Evolutionary conservation across 2,113 vertebrate species (phyloP).

Genomic region (Perccottus glenii): DNA sequence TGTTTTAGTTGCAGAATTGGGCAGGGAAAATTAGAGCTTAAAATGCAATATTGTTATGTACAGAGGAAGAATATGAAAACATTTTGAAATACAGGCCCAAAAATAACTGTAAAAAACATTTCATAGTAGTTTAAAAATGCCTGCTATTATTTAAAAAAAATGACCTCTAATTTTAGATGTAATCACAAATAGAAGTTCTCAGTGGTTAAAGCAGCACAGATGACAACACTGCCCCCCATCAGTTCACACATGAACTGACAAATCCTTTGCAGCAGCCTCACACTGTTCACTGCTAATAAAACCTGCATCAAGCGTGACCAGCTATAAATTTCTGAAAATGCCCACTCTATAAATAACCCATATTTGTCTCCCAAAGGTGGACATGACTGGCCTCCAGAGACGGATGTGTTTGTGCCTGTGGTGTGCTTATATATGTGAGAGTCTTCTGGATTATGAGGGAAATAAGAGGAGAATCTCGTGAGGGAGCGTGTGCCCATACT

Average conservation of each 20-base stretch:
- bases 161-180: slow-evolving; percentile 28
- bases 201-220: slow-evolving; percentile 23
- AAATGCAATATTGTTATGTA: too few relatives aligned
- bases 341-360: slow-evolving; percentile 24
- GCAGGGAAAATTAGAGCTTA: too few relatives aligned
- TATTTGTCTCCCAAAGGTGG: slow-evolving; percentile 9
- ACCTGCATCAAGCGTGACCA: slow-evolving; percentile 15
- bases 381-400: slow-evolving; percentile 33
- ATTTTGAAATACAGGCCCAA: too few relatives aligned
- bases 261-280: slow-evolving; percentile 31
- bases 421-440: neutral
- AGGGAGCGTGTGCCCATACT: slow-evolving; percentile 1
- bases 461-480: slow-evolving; percentile 16
- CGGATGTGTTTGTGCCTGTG: slow-evolving; percentile 17
- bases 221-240: slow-evolving; percentile 72
- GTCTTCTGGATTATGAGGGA: slow-evolving; percentile 14
- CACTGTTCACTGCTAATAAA: neutral
- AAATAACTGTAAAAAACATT: too few relatives aligned
- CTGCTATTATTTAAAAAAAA: slow-evolving; percentile 6
- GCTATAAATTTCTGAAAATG: slow-evolving; percentile 11
- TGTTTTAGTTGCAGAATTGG: too few relatives aligned
- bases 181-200: slow-evolving; percentile 12
- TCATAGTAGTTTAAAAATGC: too few relatives aligned
- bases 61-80: too few relatives aligned
- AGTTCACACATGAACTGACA: slow-evolving; percentile 30